Conservation (phyloP, 2,888 invertebrate genomes). For the Stenichneumon culpator region DNA sequence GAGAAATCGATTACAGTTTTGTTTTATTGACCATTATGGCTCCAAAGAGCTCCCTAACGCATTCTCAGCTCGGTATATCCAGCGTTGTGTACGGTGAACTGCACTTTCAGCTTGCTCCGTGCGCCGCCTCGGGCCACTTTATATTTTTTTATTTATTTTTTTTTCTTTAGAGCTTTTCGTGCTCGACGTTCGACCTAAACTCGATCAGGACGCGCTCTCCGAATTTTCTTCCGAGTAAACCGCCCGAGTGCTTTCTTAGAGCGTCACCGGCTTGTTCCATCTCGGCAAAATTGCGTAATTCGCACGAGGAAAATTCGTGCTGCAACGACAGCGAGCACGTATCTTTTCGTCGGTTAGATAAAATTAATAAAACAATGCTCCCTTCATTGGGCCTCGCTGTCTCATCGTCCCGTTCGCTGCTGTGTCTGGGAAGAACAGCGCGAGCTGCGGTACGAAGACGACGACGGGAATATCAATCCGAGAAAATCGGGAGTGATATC, state of each 20-base stretch:
- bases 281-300: neutral
- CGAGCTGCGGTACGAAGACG: slow-evolving; percentile 22
- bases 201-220: slow-evolving; percentile 50
- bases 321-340: slow-evolving; percentile 46
- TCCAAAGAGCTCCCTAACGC: slow-evolving; percentile 77
- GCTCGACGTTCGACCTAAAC: slow-evolving; percentile 35
- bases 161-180: slow-evolving; percentile 23
- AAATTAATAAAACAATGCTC: slow-evolving; percentile 81
- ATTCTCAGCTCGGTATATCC: slow-evolving; percentile 64
- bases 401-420: slow-evolving; percentile 30
- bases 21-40: slow-evolving; percentile 80
- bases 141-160: slow-evolving; percentile 4
- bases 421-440: neutral
- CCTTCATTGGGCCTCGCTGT: slow-evolving; percentile 75
- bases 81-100: slow-evolving; percentile 28
- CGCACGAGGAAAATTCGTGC: slow-evolving; percentile 26
- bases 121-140: slow-evolving; percentile 54
- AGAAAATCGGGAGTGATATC: slow-evolving; percentile 66
- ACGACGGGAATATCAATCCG: slow-evolving; percentile 75
- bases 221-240: slow-evolving; percentile 40
- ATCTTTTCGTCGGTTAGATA: slow-evolving; percentile 66
- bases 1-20: slow-evolving; percentile 81
- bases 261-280: neutral
- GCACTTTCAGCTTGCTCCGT: slow-evolving; percentile 57
- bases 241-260: slow-evolving; percentile 3